Evolutionary conservation across 2,888 invertebrate genomes (phyloP), one percentile per base, ranked within the genome.

Genomic region (Iphiclides podalirius): DNA sequence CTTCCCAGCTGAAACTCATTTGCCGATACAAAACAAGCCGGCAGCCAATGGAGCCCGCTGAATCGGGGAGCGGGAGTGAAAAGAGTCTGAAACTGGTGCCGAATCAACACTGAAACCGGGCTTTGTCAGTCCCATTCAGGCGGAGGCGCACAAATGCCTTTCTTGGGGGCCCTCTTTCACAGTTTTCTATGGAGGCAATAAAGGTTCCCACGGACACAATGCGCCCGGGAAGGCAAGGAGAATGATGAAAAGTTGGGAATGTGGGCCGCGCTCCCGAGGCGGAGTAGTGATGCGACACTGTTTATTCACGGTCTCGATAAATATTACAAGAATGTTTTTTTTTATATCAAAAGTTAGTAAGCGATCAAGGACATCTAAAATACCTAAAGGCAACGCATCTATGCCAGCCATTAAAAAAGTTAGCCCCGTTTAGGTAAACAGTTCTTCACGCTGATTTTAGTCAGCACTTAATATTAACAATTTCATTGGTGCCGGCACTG

Each of bases 201-300:
- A 86, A 86, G 86, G 86, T 85, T 86, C 81, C 75, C 82, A 81
- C 85, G 84, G 81, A 79, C 87, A 87, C 87, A 87, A 87, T 87
- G 75, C 64, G 72, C 69, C 28, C 65, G 71, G 74, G 78, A 75
- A 80, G 79, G 82, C 77, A 77, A 83, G 80, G 79, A 77, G 80
- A 72, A 73, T 77, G 84, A 83, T 86, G 87, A 85, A 87, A 87
- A 86, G 79, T 86, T 79, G 76, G 76, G 76, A 85, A 87, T 85
- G 82, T 86, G 82, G 88, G 86, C 78, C 87, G 84, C 77, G 74
- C 70, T 77, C 79, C 76, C 73, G 75, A 61, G 75, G 71, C 70
- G 61, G 54, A 54, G 52, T 79, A 84, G 82, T 60, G 85, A 66
- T 64, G 86, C 23, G 37, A 44, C 43, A 20, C 58, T 6, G n/a